These are phyloP conservation scores for Nymphicus hollandicus DNA, from an alignment of 2,113 vertebrate species.

Conservation along the genomic window DNA sequence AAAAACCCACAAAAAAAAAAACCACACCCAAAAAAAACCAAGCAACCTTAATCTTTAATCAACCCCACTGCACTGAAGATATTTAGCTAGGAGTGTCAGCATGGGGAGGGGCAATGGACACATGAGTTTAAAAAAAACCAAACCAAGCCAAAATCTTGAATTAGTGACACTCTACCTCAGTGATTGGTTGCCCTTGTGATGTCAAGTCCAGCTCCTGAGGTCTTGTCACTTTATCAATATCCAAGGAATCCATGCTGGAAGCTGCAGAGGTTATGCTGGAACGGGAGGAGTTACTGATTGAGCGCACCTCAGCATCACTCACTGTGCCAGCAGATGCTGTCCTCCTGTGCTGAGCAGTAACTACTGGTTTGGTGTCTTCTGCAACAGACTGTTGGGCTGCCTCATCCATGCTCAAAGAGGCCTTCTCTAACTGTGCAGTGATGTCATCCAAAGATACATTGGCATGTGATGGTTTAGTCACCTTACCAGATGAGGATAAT, in stretches of 20 bases:
- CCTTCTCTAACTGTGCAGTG: slow-evolving; percentile 95
- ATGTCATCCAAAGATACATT: slow-evolving; percentile 96
- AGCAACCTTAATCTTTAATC: background rate
- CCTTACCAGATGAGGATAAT: slow-evolving; percentile 69
- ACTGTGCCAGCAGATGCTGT: slow-evolving; percentile 90
- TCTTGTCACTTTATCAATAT: slow-evolving; percentile 87
- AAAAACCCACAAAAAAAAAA: background rate
- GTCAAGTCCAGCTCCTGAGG: slow-evolving; percentile 82
- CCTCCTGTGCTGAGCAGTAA: slow-evolving; percentile 83
- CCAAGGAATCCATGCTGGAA: slow-evolving; percentile 96
- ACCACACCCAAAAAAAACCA: too few relatives aligned
- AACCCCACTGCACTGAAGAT: background rate
- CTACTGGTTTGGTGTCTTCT: slow-evolving; percentile 74
- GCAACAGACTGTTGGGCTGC: slow-evolving; percentile 87
- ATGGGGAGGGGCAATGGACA: background rate
- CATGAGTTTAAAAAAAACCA: background rate
- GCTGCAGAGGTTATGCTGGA: slow-evolving; percentile 92
- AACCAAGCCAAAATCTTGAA: background rate
- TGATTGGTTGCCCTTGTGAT: slow-evolving; percentile 81
- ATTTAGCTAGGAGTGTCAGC: background rate
- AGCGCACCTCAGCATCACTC: slow-evolving; percentile 86
- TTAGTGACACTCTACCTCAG: slow-evolving; percentile 81
- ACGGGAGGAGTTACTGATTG: slow-evolving; percentile 88
- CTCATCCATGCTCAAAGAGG: slow-evolving; percentile 98
- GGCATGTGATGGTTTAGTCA: slow-evolving; percentile 74